These are phyloP conservation scores for Leucopsar rothschildi DNA, from an alignment of 2,113 vertebrate species.

Conservation along the genomic window DNA sequence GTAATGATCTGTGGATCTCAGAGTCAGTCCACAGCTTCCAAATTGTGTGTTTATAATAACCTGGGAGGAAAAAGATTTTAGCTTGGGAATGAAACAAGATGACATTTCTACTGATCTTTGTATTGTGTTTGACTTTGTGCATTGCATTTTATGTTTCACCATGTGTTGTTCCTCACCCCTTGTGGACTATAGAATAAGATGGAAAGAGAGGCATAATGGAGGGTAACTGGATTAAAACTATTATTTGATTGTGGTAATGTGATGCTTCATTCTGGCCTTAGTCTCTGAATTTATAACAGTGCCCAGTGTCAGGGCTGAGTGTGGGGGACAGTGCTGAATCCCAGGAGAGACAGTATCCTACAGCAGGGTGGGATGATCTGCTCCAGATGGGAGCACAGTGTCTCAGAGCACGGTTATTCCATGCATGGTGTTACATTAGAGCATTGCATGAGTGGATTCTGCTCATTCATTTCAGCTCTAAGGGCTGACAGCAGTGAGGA, in stretches of 20 bases:
- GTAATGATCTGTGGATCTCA: not conserved
- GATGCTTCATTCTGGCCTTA: not conserved
- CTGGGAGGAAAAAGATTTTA: not conserved
- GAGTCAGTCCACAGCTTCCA: not conserved
- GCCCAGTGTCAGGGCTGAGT: not conserved
- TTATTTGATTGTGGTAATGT: not conserved
- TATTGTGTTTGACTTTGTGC: not conserved
- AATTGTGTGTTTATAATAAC: not conserved
- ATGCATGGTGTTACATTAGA: too few species aligned
- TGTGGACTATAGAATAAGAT: not conserved
- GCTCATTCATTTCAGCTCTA: not conserved
- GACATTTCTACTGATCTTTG: not conserved
- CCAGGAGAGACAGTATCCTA: not conserved
- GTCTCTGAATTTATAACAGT: not conserved
- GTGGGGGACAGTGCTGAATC: not conserved
- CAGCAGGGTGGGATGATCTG: not conserved
- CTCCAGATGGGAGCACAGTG: not conserved
- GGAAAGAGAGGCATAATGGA: not conserved
- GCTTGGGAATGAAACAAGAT: not conserved
- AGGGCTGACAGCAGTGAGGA: not conserved
- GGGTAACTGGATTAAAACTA: not conserved
- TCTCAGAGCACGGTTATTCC: not conserved
- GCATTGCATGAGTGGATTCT: not conserved
- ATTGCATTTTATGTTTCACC: not conserved
- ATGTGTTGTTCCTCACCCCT: not conserved